phyloP scores from a whole-genome alignment of 1,140 invertebrate species.

The Oncopodura yosiiana region DNA sequence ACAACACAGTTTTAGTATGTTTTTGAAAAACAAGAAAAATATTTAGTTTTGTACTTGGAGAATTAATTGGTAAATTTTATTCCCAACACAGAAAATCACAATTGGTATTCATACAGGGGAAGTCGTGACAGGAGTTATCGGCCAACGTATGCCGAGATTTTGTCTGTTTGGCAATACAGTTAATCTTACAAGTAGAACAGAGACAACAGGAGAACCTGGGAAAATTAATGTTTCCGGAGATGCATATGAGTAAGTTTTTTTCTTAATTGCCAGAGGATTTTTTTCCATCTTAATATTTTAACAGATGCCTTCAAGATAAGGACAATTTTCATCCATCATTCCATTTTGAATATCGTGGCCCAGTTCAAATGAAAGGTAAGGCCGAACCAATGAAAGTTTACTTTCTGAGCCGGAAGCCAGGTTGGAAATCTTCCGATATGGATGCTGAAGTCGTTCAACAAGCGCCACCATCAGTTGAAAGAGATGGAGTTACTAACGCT shows the following conservation, averaged over 20 bases:
- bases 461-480: neutral
- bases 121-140: constrained; percentile 92
- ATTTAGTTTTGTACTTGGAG: neutral
- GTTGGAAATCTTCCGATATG: neutral
- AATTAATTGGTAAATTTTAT: no score
- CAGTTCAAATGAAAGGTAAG: constrained; percentile 88
- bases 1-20: constrained; percentile 73
- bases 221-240: constrained; percentile 89
- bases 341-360: constrained; percentile 74
- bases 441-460: neutral
- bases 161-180: constrained; percentile 96
- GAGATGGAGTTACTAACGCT: neutral
- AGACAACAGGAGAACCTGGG: constrained; percentile 83
- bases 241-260: constrained; percentile 67
- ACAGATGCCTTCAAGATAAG: constrained; percentile 55
- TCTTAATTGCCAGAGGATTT: neutral
- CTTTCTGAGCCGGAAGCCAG: constrained; percentile 58
- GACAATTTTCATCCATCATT: constrained; percentile 80
- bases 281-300: constrained; percentile 13
- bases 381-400: constrained; percentile 90
- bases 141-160: constrained; percentile 92
- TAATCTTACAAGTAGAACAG: constrained; percentile 86
- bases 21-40: no score
- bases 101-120: constrained; percentile 94
- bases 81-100: constrained; percentile 66